Conservation (phyloP, 2,113 vertebrate genomes). For the Myocastor coypus region DNA sequence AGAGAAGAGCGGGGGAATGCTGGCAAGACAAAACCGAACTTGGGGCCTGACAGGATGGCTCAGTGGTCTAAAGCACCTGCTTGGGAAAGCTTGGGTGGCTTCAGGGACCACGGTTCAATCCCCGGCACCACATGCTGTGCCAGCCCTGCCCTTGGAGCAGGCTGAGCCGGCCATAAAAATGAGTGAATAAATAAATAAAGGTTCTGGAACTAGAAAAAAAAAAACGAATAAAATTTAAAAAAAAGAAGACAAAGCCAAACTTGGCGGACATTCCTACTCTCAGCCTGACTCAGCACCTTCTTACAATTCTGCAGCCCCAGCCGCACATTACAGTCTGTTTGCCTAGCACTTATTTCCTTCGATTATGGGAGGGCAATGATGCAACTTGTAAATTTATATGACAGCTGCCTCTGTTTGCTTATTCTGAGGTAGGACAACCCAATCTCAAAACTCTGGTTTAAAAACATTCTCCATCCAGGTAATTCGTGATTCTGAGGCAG, state of each 20-base stretch:
- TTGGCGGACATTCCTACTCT: neutral
- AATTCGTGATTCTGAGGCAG: neutral
- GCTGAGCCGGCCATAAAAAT: too few relatives aligned
- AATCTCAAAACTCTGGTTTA: neutral
- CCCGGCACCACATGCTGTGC: too few relatives aligned
- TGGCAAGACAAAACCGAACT: neutral
- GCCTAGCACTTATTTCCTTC: neutral
- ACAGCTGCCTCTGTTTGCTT: conserved; percentile 3
- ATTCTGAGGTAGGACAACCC: neutral
- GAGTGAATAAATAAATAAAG: too few relatives aligned
- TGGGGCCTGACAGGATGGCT: too few relatives aligned
- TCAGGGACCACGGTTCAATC: too few relatives aligned
- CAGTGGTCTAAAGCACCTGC: too few relatives aligned
- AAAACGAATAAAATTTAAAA: too few relatives aligned
- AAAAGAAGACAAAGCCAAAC: neutral
- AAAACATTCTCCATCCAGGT: neutral
- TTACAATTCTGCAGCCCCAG: neutral
- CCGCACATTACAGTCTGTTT: neutral
- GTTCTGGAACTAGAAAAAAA: too few relatives aligned
- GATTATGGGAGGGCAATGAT: neutral
- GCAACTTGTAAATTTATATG: neutral
- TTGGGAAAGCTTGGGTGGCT: too few relatives aligned
- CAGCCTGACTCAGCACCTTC: neutral
- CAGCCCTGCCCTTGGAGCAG: too few relatives aligned
- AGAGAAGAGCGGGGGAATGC: neutral